phyloP scores from a whole-genome alignment of 2,797 vertebrate species.

The Dendrocincla tyrannina region DNA sequence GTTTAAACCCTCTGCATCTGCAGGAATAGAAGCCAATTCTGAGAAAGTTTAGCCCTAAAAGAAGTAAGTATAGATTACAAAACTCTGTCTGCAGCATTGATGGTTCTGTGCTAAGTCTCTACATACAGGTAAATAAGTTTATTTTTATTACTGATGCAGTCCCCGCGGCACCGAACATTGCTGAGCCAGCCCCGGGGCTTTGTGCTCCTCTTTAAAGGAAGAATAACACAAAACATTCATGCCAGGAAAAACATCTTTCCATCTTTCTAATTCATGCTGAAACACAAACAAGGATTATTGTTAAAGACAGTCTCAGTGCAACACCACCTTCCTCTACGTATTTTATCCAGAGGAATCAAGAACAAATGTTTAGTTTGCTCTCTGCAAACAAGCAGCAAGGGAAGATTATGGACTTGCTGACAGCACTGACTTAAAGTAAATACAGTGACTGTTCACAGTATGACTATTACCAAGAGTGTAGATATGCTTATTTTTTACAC shows the following conservation, averaged over 20 bases:
- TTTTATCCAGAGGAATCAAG: neutral
- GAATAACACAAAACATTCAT: neutral
- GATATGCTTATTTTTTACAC: neutral
- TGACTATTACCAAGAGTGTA: neutral
- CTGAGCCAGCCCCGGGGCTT: neutral
- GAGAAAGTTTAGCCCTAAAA: neutral
- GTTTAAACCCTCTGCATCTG: neutral
- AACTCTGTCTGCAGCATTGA: neutral
- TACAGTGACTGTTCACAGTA: neutral
- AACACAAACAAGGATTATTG: neutral
- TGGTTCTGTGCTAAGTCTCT: neutral
- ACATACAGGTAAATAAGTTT: neutral
- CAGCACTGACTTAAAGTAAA: constrained; percentile 21
- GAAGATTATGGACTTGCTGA: constrained; percentile 11
- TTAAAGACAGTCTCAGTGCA: neutral
- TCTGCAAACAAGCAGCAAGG: neutral
- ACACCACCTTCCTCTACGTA: neutral
- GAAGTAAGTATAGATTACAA: neutral
- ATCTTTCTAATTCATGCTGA: neutral
- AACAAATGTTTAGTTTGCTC: neutral
- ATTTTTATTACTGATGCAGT: neutral
- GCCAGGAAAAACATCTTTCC: neutral
- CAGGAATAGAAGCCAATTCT: neutral
- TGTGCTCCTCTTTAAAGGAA: neutral
- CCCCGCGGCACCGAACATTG: neutral